These are phyloP conservation scores for Cheilosia urbana DNA, from an alignment of 2,888 invertebrate genomes.

Conservation along the genomic window DNA sequence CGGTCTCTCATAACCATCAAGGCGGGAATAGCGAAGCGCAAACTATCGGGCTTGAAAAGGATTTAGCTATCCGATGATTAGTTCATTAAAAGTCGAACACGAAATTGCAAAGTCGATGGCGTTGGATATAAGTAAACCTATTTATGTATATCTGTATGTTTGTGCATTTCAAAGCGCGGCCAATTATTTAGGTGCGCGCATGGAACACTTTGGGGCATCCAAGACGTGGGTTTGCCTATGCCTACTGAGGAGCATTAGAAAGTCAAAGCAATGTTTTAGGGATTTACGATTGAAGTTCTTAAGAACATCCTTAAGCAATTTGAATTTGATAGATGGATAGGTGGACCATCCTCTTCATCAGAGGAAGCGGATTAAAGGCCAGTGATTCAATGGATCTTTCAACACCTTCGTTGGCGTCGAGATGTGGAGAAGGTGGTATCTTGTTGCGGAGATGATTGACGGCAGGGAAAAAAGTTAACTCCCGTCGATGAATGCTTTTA, in stretches of 20 bases:
- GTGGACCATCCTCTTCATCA: not conserved
- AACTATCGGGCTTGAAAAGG: conserved; percentile 2
- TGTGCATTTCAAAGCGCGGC: not conserved
- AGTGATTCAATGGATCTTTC: conserved; percentile 14
- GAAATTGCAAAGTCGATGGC: conserved; percentile 39
- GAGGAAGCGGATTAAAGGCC: not conserved
- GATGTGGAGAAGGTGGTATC: not conserved
- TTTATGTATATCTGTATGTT: not conserved
- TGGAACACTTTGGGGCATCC: conserved; percentile 58
- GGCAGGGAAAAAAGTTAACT: not conserved
- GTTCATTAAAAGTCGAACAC: conserved; percentile 70
- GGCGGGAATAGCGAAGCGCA: conserved; percentile 9
- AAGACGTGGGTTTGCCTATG: conserved; percentile 22
- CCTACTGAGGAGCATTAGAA: conserved; percentile 24
- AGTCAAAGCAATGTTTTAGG: conserved; percentile 19
- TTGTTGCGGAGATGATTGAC: not conserved
- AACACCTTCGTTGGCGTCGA: not conserved
- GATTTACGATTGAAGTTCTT: conserved; percentile 20
- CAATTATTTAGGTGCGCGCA: conserved; percentile 39
- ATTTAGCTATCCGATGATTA: conserved; percentile 60
- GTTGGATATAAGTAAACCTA: not conserved
- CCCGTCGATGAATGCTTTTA: too few species aligned
- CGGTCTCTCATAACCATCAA: conserved; percentile 31
- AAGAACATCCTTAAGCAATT: conserved; percentile 7
- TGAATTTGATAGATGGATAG: conserved; percentile 1